Conservation (phyloP, 2,113 vertebrate genomes). For the Phrynocephalus versicolor region DNA sequence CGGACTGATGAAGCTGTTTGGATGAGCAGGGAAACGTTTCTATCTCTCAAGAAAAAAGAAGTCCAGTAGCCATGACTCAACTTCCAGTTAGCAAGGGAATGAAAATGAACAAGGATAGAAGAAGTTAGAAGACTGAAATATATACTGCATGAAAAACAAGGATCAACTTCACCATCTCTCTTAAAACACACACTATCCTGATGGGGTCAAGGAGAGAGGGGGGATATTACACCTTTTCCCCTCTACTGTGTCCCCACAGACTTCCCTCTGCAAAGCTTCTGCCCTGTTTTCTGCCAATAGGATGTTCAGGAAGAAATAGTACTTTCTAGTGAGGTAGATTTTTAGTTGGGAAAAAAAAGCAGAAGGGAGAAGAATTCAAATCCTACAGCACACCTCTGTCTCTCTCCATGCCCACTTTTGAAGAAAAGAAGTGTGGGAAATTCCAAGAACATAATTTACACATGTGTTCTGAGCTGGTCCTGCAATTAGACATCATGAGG, state of each 20-base stretch:
- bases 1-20: too few species aligned
- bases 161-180: neutral
- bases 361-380: neutral
- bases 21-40: too few species aligned
- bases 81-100: too few species aligned
- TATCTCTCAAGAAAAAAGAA: too few species aligned
- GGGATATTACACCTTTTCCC: neutral
- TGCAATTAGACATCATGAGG: too few species aligned
- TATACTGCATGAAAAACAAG: neutral
- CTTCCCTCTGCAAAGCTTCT: neutral
- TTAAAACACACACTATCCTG: neutral
- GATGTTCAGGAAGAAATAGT: neutral
- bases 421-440: too few species aligned
- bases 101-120: neutral
- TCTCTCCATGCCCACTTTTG: too few species aligned
- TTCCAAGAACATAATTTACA: too few species aligned
- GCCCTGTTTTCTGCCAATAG: neutral
- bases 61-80: too few species aligned
- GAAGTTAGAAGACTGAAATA: neutral
- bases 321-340: neutral
- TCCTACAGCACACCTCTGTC: neutral
- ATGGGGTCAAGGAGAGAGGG: neutral
- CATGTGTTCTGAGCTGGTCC: too few species aligned
- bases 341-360: neutral
- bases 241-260: neutral